Percentiles rank a stretch among this genome's conserved stretches.
Conservation (phyloP, 2,797 vertebrate species). For the Numenius phaeopus region DNA sequence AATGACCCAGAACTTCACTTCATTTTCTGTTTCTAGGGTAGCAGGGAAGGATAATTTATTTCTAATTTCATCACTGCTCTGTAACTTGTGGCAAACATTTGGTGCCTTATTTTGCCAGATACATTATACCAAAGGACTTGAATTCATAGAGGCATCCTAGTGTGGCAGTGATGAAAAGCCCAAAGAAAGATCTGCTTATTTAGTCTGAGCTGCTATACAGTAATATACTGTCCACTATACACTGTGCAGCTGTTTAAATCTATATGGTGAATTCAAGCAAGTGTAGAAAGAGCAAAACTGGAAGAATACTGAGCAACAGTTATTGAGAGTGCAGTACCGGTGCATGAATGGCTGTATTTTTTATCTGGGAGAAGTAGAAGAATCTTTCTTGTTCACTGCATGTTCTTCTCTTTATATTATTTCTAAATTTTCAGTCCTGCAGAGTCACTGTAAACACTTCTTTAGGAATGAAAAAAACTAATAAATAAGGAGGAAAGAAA, state of each 20-base stretch:
- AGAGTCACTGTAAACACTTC: neutral
- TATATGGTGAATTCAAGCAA: neutral
- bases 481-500: neutral
- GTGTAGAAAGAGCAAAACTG: neutral
- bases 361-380: neutral
- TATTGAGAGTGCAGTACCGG: neutral
- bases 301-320: neutral
- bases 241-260: slow-evolving; percentile 1
- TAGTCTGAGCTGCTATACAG: neutral
- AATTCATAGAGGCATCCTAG: slow-evolving; percentile 4
- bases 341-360: neutral
- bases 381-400: neutral
- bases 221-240: neutral
- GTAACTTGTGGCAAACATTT: slow-evolving; percentile 16
- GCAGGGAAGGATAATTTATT: neutral
- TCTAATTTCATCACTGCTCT: neutral
- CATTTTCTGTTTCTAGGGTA: neutral
- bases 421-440: neutral
- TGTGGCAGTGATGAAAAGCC: neutral
- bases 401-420: neutral
- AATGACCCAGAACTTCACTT: neutral
- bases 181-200: slow-evolving; percentile 10
- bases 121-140: neutral
- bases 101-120: slow-evolving; percentile 9
- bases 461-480: neutral